Evolutionary conservation across 2,888 invertebrate genomes (phyloP).

Genomic region (Torymus aiolomorphi): DNA sequence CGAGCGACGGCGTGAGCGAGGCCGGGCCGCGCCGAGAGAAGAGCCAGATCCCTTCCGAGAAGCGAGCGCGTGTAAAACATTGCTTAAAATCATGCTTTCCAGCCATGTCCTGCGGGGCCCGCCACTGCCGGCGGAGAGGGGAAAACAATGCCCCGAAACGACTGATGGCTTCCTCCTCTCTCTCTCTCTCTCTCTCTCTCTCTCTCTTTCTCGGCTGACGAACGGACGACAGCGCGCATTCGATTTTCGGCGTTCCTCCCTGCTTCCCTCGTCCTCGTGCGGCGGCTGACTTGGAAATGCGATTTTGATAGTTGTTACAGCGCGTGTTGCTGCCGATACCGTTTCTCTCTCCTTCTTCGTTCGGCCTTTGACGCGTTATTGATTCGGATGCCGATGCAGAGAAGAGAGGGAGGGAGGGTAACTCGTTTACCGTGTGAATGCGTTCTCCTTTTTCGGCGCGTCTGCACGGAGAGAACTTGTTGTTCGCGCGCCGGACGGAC

Average conservation of each 20-base stretch:
- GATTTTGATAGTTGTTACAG: no score
- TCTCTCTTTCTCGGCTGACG: neutral
- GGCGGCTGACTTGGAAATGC: no score
- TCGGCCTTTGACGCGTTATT: no score
- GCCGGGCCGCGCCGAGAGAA: neutral
- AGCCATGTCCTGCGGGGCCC: conserved; percentile 63
- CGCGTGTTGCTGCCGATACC: no score
- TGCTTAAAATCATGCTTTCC: conserved; percentile 72
- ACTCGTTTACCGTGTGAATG: no score
- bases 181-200: conserved; percentile 3
- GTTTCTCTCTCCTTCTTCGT: no score
- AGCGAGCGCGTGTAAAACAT: conserved; percentile 72
- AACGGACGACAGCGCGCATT: neutral
- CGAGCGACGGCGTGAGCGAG: conserved; percentile 16
- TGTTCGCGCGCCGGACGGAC: no score
- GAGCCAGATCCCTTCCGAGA: conserved; percentile 67
- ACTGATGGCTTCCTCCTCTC: conserved; percentile 40
- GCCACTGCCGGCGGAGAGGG: conserved; percentile 45
- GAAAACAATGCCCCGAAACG: conserved; percentile 68
- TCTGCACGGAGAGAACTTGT: no score
- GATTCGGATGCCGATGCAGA: no score
- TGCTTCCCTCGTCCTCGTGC: neutral
- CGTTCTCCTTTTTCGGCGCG: no score
- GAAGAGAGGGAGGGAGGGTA: no score
- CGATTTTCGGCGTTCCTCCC: neutral